Percentiles rank a stretch among this genome's conserved stretches.
Conservation (phyloP, 2,113 vertebrate species). For the Ifrita kowaldi region DNA sequence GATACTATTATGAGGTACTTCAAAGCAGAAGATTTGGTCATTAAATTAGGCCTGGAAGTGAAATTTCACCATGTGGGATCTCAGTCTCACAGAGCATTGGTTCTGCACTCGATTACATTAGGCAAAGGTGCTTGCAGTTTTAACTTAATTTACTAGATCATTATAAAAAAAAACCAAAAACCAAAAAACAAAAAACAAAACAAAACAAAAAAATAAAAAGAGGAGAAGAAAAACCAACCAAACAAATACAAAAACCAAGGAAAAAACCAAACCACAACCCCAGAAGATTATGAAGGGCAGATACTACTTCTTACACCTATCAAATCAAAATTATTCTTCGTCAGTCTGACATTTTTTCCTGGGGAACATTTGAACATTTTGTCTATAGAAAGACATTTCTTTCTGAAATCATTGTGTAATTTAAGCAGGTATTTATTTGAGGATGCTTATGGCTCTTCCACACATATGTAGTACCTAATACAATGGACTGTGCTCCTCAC, state of each 20-base stretch:
- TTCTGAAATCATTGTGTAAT: not conserved
- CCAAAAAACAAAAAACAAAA: too few relatives aligned
- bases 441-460: not conserved
- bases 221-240: too few relatives aligned
- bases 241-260: not conserved
- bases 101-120: not conserved
- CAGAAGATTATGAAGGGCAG: not conserved
- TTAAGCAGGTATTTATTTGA: not conserved
- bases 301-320: not conserved
- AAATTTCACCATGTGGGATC: not conserved
- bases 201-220: not conserved
- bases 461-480: not conserved
- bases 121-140: not conserved
- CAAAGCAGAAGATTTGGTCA: not conserved
- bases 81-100: fast-evolving
- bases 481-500: not conserved
- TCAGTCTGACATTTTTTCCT: not conserved
- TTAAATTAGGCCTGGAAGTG: not conserved
- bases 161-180: not conserved
- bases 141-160: not conserved
- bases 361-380: not conserved
- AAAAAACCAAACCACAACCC: not conserved
- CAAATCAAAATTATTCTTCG: not conserved
- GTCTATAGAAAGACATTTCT: not conserved
- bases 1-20: not conserved